Percentiles rank a stretch among this genome's conserved stretches.
Conservation (phyloP, 1,140 invertebrate species). For the Mesaphorura yosii region DNA sequence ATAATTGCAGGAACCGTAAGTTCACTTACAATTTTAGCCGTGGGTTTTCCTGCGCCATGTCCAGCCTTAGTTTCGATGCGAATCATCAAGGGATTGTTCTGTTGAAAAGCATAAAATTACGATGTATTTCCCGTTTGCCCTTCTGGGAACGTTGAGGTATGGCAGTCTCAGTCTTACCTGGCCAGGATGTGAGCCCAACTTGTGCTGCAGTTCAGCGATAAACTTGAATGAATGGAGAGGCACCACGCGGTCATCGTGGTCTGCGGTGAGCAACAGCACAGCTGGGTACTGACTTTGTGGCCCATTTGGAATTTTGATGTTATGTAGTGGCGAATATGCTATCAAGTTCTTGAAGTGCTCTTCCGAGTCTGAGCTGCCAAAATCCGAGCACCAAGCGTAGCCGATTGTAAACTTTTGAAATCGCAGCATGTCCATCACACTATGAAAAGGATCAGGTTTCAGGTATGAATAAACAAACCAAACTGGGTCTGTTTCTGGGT, state of each 20-base stretch:
- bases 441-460: conserved; percentile 35
- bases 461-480: conserved; percentile 31
- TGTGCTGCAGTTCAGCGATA: conserved; percentile 78
- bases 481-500: no score
- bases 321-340: conserved; percentile 92
- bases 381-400: conserved; percentile 86
- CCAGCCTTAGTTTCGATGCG: conserved; percentile 89
- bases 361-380: conserved; percentile 81
- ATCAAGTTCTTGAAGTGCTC: conserved; percentile 71
- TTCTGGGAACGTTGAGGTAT: no score
- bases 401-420: conserved; percentile 99
- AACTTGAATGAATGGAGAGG: conserved; percentile 91
- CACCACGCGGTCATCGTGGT: conserved; percentile 79
- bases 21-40: conserved; percentile 40
- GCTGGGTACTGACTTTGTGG: conserved; percentile 68
- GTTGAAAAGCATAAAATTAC: not conserved
- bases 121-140: no score
- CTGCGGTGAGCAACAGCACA: conserved; percentile 71
- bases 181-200: conserved; percentile 47
- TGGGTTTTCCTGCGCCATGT: conserved; percentile 76
- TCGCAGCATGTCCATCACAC: conserved; percentile 92
- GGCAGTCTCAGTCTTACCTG: conserved; percentile 77
- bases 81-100: conserved; percentile 80
- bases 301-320: conserved; percentile 54
- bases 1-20: no score